Base-by-base conservation (phyloP, 2,888 invertebrate genomes). In the Phorcus lineatus region DNA sequence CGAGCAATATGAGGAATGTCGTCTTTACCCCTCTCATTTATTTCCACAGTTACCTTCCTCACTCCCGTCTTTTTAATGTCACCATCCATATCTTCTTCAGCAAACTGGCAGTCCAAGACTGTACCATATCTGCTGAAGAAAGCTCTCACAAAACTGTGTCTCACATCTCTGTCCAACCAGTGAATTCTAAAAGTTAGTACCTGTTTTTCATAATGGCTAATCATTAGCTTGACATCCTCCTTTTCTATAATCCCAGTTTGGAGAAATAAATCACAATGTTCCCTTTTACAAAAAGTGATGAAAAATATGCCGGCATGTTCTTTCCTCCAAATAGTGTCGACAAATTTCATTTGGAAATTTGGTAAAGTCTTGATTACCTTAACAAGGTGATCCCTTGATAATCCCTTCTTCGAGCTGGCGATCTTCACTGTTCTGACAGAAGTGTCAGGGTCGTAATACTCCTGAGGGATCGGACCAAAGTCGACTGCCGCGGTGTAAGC, bases 241-340 rank as follows among this genome's bases (percentile, higher is more conserved):
- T 62, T 7, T 0, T 28, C 2, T 1, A 62, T 3, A 24, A 28
- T 3, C 2, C 62, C 62, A 4, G 24, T 28, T 19, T 16, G 24
- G 0, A 62, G 24, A 3, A 62, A 19, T 16, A 62, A 4, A 4
- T 28, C 13, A 28, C 16, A 22, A 28, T 28, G 6, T 17, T 62
- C 28, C 24, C 24, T 54, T 19, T 24, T n/a, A 24, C 52, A 22
- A 76, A 76, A 76, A 76, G 76, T 76, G 17, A 76, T 54, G 31
- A 16, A 55, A 17, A 36, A 54, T 6, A 31, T 36, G 16, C 76
- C 55, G 9, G 55, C 24, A 13, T 53, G 17, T 28, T 76, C 76
- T n/a, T 22, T 76, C 19, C 24, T 76, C 52, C 55, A n/a, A 17
- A 76, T 54, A 11, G 55, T 36, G 36, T 22, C 16, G 40, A 74